A percentile compares a stretch with the other conserved stretches of the same genome.
Evolutionary conservation across 2,113 vertebrate species (phyloP).

Genomic region (Hydrochoerus hydrochaeris): DNA sequence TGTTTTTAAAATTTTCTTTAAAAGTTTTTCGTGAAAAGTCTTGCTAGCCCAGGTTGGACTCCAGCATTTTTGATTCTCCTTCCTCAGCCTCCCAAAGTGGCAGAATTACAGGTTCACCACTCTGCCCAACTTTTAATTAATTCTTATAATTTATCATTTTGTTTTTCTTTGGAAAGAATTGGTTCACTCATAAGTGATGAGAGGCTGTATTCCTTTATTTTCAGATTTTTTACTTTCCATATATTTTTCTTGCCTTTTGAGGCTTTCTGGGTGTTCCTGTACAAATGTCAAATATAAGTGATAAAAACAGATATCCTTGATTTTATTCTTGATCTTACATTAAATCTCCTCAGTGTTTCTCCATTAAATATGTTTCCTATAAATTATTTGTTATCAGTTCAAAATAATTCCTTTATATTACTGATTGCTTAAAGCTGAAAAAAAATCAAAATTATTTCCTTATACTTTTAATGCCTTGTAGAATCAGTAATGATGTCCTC

Average conservation of each 20-base stretch:
- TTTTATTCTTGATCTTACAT: background rate
- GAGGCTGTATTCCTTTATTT: background rate
- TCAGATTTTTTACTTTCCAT: background rate
- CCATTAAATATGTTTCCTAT: background rate
- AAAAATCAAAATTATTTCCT: background rate
- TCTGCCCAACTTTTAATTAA: background rate
- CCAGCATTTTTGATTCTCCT: background rate
- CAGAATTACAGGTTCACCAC: background rate
- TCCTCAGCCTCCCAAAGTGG: background rate
- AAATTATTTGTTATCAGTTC: background rate
- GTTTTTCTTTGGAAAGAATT: background rate
- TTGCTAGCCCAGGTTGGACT: background rate
- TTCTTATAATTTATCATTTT: background rate
- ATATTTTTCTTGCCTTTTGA: background rate
- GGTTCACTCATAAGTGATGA: background rate
- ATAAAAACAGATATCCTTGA: background rate
- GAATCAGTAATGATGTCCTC: background rate
- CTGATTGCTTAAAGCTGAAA: background rate
- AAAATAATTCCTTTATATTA: background rate
- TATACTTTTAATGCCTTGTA: background rate
- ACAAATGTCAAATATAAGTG: background rate
- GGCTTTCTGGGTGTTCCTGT: background rate
- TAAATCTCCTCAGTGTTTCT: background rate
- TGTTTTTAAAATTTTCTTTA: background rate
- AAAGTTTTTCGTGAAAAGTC: background rate